Evolutionary conservation across 2,113 vertebrate species (phyloP), one percentile per base, ranked within the genome.

Genomic region (Hiodon alosoides): DNA sequence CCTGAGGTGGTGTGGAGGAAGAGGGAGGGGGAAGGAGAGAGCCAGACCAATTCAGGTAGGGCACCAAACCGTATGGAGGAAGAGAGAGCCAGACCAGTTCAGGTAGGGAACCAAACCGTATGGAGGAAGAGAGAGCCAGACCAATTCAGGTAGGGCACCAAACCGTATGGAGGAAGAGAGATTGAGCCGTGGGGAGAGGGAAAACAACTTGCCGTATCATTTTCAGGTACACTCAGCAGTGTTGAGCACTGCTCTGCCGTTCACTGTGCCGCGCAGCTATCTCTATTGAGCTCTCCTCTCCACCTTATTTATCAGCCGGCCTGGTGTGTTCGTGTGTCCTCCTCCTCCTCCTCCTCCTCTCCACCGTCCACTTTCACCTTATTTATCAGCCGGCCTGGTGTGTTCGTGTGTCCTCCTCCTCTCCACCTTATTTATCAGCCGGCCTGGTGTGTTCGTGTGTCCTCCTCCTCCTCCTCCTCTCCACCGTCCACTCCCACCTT

Each of bases 1-100:
- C 81, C 86, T 9, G 90, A 91, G 75, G 90, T 90, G 3, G 89
- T 90, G 75, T 91, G 90, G 91, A 91, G 87, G 78, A 88, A 76
- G 77, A 85, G 90, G 77, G 79, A 80, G 78, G 54, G 89, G 77
- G 64, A 85, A 83, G 75, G 87, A 88, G 68, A 82, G 85, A 75
- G 80, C 77, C 3, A 85, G 74, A 75, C 85, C 87, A 57, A 80
- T 85, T 74, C 86, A 90, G 80, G 80, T 79, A 74, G 86, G 86
- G 80, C 87, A 85, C 59, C 83, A 88, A 69, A 87, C 77, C 76
- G 80, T 90, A 77, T 91, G 91, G 91, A 89, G 86, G 83, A 92
- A 87, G 64, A 82, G 82, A 13, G 79, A 82, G 62, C 74, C 78
- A 59, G 82, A 83, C 67, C 81, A 67, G 78, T 59, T 11, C 58